Evolutionary conservation across 2,888 invertebrate species (phyloP).

Genomic region (Limnephilus auricula): DNA sequence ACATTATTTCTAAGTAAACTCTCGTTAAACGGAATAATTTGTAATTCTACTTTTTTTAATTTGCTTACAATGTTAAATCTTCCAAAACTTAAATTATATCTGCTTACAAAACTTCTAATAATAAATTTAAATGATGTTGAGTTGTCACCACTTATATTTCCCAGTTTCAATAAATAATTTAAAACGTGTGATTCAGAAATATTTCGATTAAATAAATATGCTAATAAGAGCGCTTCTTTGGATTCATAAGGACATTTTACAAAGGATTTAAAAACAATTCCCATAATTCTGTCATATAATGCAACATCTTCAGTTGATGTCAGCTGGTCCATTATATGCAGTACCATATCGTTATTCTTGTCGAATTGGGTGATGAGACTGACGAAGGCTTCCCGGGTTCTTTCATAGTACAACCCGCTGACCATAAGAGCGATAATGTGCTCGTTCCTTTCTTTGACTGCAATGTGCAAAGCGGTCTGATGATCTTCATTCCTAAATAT

Average conservation of each 20-base stretch:
- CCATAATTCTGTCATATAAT: not conserved
- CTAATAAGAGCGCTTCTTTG: not conserved
- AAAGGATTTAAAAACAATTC: not conserved
- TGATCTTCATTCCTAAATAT: not conserved
- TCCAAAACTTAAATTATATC: too few relatives aligned
- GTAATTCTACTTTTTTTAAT: not conserved
- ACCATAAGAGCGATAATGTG: not conserved
- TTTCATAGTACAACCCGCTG: not conserved
- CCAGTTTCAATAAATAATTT: not conserved
- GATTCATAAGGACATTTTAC: not conserved
- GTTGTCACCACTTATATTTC: not conserved
- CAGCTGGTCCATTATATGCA: not conserved
- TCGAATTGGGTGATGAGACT: not conserved
- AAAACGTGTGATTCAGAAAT: not conserved
- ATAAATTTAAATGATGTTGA: not conserved
- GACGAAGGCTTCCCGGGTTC: not conserved
- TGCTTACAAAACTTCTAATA: too few relatives aligned
- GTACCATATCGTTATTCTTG: not conserved
- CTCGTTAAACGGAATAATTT: not conserved
- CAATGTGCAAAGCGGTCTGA: not conserved
- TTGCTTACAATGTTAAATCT: not conserved
- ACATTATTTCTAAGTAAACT: not conserved
- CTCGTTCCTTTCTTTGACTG: not conserved
- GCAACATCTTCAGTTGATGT: not conserved
- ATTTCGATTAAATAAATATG: not conserved